These are phyloP conservation scores for Anorthoa munda DNA, from an alignment of 2,888 invertebrate species.

Conservation along the genomic window DNA sequence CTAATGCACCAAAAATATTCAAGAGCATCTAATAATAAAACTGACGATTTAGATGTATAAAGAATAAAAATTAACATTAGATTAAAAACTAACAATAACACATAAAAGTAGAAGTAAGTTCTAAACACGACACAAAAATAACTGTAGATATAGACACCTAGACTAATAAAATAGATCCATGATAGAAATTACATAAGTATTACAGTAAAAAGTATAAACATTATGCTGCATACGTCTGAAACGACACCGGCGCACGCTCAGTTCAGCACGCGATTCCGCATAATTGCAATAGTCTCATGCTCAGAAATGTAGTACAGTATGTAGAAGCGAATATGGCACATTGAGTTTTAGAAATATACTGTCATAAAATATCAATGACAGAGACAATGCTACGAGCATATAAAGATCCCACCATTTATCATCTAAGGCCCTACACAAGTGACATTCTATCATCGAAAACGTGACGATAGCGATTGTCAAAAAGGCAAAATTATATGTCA, in stretches of 20 bases:
- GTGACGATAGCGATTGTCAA: no score
- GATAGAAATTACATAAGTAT: conserved; percentile 66
- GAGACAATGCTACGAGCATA: not conserved
- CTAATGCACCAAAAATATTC: conserved; percentile 31
- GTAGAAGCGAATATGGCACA: not conserved
- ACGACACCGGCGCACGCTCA: conserved; percentile 56
- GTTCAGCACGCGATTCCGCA: conserved; percentile 61
- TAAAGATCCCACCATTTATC: not conserved
- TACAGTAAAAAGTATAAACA: conserved; percentile 65
- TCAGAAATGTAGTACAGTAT: conserved; percentile 38
- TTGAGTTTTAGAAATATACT: conserved; percentile 9
- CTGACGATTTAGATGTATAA: conserved; percentile 63
- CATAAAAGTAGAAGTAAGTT: conserved; percentile 25
- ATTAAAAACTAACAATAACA: conserved; percentile 33
- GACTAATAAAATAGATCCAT: conserved; percentile 52
- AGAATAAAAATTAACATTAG: conserved; percentile 38
- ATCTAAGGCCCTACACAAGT: not conserved
- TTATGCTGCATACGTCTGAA: conserved; percentile 55
- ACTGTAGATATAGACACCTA: conserved; percentile 59
- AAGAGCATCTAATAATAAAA: conserved; percentile 45
- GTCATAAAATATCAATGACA: not conserved
- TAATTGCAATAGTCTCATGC: conserved; percentile 61
- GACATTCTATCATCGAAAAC: no score
- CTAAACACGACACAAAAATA: conserved; percentile 38
- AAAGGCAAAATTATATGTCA: no score